Base-by-base conservation (phyloP, 2,113 vertebrate species). In the Sturnus vulgaris region DNA sequence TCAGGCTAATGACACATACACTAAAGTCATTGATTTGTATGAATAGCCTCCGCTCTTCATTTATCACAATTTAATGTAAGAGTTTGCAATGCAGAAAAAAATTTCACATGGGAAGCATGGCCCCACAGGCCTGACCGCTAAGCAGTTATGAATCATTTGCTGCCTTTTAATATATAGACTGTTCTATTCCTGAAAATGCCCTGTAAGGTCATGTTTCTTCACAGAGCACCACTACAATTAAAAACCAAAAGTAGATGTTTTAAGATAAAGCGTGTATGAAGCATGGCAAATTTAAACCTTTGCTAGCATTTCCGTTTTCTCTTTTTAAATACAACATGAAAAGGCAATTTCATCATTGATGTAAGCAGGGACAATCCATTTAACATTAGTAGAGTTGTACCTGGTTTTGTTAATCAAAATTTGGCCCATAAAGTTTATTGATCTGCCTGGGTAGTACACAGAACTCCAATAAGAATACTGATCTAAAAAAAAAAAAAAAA, bases 1-100 rank as follows among this genome's bases (percentile, higher is more conserved):
- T 98, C 99, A 98, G 99, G 99, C 99, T 99, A 99, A 99, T 99
- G 99, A 99, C 99, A 99, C 99, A 98, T 99, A 99, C 99, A 98
- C 99, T 98, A 98, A 99, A 99, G 98, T 99, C 99, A 99, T 99
- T 99, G 99, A 99, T 99, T 99, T 99, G 99, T 99, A 99, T 99
- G 99, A 99, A 99, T 99, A 98, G 98, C 99, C 99, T 99, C 99
- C 99, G 98, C 98, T 99, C 98, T 99, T 99, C 99, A 99, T 99
- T 99, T 99, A 99, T 99, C 99, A 99, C 99, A 99, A 99, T 99
- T 99, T 99, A 99, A 99, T 99, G 99, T 99, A 98, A 98, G 98
- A 98, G 98, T 99, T 99, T 99, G 99, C 98, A 99, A 99, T 98
- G 99, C 98, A 99, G 98, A 98, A 98, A 98, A 98, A 98, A 98